These are phyloP conservation scores for Clavelina lepadiformis DNA, from an alignment of 23 tunicate species.

Conservation along the genomic window DNA sequence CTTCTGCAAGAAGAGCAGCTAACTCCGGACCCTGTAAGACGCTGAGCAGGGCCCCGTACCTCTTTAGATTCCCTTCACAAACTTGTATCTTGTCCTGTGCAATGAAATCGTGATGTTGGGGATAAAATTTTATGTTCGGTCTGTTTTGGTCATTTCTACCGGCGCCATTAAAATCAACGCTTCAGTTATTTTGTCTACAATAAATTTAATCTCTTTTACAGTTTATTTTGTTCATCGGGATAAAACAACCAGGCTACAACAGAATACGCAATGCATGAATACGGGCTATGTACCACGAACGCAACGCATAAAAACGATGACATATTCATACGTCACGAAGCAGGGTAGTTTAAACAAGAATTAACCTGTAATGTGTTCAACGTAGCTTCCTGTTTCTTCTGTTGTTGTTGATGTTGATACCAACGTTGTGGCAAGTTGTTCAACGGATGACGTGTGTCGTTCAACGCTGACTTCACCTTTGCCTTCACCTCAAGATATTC, in stretches of 20 bases:
- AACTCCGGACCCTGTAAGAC: constrained; percentile 55
- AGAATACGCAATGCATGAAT: too few species aligned
- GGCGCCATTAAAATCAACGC: too few species aligned
- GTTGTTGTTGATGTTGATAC: constrained; percentile 65
- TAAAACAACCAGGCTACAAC: too few species aligned
- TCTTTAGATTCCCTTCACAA: constrained; percentile 55
- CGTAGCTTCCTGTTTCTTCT: constrained; percentile 42
- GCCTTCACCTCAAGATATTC: constrained; percentile 53
- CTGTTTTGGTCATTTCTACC: too few species aligned
- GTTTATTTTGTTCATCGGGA: not conserved
- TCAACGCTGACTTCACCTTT: constrained; percentile 61
- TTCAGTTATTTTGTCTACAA: too few species aligned
- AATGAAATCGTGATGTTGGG: too few species aligned
- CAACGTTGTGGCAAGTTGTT: constrained; percentile 57
- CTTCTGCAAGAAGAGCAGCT: constrained; percentile 66
- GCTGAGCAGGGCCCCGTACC: constrained; percentile 28
- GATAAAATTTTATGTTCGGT: too few species aligned
- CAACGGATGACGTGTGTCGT: constrained; percentile 57
- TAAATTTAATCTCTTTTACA: too few species aligned
- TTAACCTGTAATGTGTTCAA: constrained; percentile 69
- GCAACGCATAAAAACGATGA: too few species aligned
- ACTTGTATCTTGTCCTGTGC: constrained; percentile 57
- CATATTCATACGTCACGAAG: too few species aligned
- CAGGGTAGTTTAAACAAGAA: too few species aligned
- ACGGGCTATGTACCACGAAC: too few species aligned